Percentiles rank a stretch among this genome's conserved stretches.
Conservation (phyloP, 2,113 vertebrate genomes). For the Phasianus colchicus region DNA sequence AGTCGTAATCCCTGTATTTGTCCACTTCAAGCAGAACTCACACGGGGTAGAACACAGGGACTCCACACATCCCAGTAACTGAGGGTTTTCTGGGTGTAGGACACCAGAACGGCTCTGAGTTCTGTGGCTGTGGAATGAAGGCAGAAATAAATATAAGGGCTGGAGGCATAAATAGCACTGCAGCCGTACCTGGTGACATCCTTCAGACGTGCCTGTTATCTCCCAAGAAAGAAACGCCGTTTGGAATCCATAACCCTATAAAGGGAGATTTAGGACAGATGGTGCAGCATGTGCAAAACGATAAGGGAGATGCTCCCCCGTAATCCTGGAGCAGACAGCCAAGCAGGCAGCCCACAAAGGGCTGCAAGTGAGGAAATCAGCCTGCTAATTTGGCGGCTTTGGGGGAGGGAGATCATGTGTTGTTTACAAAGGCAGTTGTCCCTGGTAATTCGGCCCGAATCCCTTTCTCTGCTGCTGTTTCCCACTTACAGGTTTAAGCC, state of each 20-base stretch:
- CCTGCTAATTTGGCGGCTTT: background rate
- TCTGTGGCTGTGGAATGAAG: background rate
- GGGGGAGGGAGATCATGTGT: background rate
- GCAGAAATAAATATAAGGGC: too few species aligned
- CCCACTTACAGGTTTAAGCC: background rate
- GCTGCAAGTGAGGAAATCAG: slow-evolving; percentile 53
- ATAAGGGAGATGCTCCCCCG: slow-evolving; percentile 71
- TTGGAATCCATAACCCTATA: slow-evolving; percentile 57
- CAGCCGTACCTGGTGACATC: background rate
- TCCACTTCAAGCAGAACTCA: slow-evolving; percentile 29
- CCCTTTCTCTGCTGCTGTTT: background rate
- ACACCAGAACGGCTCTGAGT: background rate
- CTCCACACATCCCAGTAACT: background rate
- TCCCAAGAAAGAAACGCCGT: slow-evolving; percentile 56
- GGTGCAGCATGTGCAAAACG: slow-evolving; percentile 69
- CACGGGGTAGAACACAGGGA: background rate
- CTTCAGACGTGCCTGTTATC: slow-evolving; percentile 33
- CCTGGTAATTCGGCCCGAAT: background rate
- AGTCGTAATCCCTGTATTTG: background rate
- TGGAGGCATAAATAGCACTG: background rate
- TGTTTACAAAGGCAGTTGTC: background rate
- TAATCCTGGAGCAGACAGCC: slow-evolving; percentile 51
- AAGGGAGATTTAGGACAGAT: slow-evolving; percentile 77
- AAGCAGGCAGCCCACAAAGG: slow-evolving; percentile 6
- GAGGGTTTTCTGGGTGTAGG: background rate